Evolutionary conservation across 2,797 vertebrate species (phyloP).

Genomic region (Eulemur rubriventer): DNA sequence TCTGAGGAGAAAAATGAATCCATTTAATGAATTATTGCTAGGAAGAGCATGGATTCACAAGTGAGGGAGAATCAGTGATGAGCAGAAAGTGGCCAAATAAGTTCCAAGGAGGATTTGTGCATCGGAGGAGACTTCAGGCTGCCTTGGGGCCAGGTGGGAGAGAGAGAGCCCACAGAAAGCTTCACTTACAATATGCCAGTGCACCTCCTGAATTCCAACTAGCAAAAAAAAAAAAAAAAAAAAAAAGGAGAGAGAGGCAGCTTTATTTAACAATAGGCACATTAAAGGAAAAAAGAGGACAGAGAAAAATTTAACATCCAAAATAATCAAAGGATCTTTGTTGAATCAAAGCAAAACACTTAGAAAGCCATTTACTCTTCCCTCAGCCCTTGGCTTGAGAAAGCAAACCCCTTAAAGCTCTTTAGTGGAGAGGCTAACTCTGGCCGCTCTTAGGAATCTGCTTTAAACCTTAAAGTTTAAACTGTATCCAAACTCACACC

Average conservation of each 20-base stretch:
- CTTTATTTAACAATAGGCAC: background rate
- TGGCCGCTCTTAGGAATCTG: background rate
- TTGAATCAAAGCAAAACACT: background rate
- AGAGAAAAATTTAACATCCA: background rate
- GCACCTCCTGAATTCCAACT: background rate
- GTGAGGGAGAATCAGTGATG: background rate
- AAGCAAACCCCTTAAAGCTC: background rate
- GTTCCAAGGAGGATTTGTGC: background rate
- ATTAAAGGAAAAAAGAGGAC: background rate
- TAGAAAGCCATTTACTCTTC: background rate
- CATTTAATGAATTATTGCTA: background rate
- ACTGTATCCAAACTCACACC: background rate
- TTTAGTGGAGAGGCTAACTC: background rate
- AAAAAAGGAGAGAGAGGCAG: too few species aligned
- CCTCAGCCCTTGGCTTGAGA: background rate
- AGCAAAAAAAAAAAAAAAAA: background rate
- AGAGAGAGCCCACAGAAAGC: too few species aligned
- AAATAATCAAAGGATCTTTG: background rate
- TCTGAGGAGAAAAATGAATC: background rate
- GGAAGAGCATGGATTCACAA: background rate
- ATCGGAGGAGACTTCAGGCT: background rate
- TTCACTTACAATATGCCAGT: background rate
- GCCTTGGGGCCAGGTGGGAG: background rate
- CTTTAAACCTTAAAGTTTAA: background rate
- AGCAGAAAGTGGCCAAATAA: background rate